phyloP scores from a whole-genome alignment of 35 echinoderm and acorn worm genomes.

The Patiria miniata region DNA sequence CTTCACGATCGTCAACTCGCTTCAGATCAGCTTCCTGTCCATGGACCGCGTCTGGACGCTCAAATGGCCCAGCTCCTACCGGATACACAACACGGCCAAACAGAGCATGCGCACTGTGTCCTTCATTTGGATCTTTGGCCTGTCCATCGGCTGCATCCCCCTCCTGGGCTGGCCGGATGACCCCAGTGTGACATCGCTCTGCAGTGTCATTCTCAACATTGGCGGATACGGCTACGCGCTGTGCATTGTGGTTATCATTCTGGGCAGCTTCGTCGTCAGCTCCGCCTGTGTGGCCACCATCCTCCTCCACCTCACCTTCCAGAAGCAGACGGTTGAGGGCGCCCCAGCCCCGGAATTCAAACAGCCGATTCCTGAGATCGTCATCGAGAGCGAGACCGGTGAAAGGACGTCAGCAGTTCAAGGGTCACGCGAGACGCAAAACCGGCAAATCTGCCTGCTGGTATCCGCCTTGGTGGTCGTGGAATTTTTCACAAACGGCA shows the following conservation, averaged over 20 bases:
- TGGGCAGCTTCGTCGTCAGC: slow-evolving; percentile 67
- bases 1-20: slow-evolving; percentile 67
- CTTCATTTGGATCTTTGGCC: slow-evolving; percentile 85
- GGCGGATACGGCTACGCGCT: slow-evolving; percentile 74
- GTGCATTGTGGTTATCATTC: slow-evolving; percentile 72
- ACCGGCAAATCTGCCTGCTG: slow-evolving; percentile 72
- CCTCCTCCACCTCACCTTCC: slow-evolving; percentile 39
- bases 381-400: slow-evolving; percentile 84
- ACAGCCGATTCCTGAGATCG: slow-evolving; percentile 70
- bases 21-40: slow-evolving; percentile 74
- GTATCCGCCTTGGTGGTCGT: slow-evolving; percentile 66
- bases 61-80: slow-evolving; percentile 85
- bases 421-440: slow-evolving; percentile 77
- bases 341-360: slow-evolving; percentile 29
- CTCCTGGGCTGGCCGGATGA: slow-evolving; percentile 59
- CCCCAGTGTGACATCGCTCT: background rate
- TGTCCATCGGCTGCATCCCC: slow-evolving; percentile 79
- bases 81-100: slow-evolving; percentile 76
- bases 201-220: slow-evolving; percentile 73
- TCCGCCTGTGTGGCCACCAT: slow-evolving; percentile 64
- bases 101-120: slow-evolving; percentile 75
- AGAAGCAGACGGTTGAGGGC: slow-evolving; percentile 35
- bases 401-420: slow-evolving; percentile 53
- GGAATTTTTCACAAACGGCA: slow-evolving; percentile 60
- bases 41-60: slow-evolving; percentile 87